phyloP scores from a whole-genome alignment of 2,113 vertebrate species.

The Mastomys coucha region DNA sequence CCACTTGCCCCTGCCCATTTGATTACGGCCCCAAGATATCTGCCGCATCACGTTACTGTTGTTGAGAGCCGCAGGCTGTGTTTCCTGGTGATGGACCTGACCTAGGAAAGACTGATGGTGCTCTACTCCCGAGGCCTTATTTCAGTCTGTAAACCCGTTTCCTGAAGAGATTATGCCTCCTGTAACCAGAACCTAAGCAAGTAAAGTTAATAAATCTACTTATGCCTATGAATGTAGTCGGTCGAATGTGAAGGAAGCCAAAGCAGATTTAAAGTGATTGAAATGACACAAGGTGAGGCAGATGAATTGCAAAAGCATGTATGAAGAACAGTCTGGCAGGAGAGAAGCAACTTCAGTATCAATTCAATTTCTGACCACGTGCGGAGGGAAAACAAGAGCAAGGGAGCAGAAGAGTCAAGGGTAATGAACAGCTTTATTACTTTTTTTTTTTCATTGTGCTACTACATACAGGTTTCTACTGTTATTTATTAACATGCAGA shows the following conservation, averaged over 20 bases:
- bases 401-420: constrained; percentile 70
- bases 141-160: background rate
- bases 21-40: background rate
- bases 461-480: constrained; percentile 49
- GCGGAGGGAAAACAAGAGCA: constrained; percentile 59
- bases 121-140: background rate
- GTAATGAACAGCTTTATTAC: constrained; percentile 73
- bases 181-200: constrained; percentile 57
- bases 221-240: constrained; percentile 47
- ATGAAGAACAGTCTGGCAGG: constrained; percentile 66
- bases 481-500: constrained; percentile 66
- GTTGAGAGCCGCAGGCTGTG: no score
- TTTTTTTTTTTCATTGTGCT: constrained; percentile 29
- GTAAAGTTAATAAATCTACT: constrained; percentile 68
- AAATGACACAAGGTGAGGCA: constrained; percentile 71
- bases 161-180: constrained; percentile 45
- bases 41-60: background rate
- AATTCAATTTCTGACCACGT: constrained; percentile 76
- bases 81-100: background rate
- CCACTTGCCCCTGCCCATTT: background rate
- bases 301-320: constrained; percentile 70
- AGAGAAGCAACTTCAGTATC: constrained; percentile 69
- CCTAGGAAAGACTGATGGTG: background rate
- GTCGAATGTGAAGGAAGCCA: constrained; percentile 63
- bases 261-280: constrained; percentile 76